Percentiles rank a stretch among this genome's conserved stretches.
phyloP scores from a whole-genome alignment of 2,888 invertebrate species.

The Eurois occulta region DNA sequence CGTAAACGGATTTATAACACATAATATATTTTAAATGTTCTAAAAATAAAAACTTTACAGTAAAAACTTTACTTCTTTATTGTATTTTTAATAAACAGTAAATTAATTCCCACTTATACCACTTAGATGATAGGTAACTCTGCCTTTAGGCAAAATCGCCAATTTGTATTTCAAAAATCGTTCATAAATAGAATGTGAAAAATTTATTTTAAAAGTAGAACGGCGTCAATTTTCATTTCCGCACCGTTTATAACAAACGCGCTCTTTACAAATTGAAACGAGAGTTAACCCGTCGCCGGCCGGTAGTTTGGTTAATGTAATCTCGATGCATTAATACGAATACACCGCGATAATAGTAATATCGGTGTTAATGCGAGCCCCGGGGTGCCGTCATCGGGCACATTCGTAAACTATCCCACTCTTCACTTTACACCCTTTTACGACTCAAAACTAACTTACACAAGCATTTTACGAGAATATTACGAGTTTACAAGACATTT shows the following conservation, averaged over 20 bases:
- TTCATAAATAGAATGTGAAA: too few relatives aligned
- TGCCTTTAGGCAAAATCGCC: too few relatives aligned
- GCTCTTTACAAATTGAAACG: slow-evolving; percentile 36
- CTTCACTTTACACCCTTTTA: slow-evolving; percentile 55
- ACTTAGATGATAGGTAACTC: too few relatives aligned
- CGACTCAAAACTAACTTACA: slow-evolving; percentile 53
- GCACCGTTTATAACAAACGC: slow-evolving; percentile 28
- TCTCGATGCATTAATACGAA: slow-evolving; percentile 60
- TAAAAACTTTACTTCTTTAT: too few relatives aligned
- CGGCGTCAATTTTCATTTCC: background rate
- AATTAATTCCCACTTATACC: too few relatives aligned
- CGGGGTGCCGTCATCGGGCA: slow-evolving; percentile 71
- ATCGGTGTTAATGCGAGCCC: slow-evolving; percentile 69
- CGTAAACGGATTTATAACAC: too few relatives aligned
- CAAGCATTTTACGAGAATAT: slow-evolving; percentile 57
- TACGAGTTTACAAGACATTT: slow-evolving; percentile 53
- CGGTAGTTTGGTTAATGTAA: slow-evolving; percentile 64
- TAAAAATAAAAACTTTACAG: too few relatives aligned
- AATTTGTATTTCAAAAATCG: too few relatives aligned
- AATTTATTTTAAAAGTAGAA: background rate
- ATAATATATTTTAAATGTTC: too few relatives aligned
- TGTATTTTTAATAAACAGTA: too few relatives aligned
- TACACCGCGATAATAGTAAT: slow-evolving; percentile 68
- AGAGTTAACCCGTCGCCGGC: slow-evolving; percentile 62
- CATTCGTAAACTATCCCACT: slow-evolving; percentile 56